Percentiles rank a stretch among this genome's conserved stretches.
Evolutionary conservation across 2,888 invertebrate species (phyloP).

Genomic region (Cristatella mucedo): DNA sequence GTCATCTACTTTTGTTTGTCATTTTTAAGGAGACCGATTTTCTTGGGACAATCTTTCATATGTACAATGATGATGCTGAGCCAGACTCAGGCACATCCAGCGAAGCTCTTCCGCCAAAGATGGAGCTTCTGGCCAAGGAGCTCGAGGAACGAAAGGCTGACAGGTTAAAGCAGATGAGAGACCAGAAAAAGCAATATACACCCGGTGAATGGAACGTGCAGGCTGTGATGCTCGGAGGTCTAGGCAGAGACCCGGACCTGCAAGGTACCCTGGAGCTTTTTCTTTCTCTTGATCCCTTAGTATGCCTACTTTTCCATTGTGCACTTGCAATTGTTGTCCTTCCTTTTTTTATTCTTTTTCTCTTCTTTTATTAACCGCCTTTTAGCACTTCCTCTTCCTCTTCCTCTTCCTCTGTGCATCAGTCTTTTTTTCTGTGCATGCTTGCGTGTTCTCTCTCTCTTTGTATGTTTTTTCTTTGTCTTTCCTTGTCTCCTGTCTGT

Average conservation of each 20-base stretch:
- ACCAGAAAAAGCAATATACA: constrained; percentile 26
- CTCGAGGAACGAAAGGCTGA: constrained; percentile 15
- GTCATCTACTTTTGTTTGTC: constrained; percentile 4
- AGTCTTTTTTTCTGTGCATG: too few species aligned
- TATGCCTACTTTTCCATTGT: too few species aligned
- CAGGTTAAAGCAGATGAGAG: constrained; percentile 23
- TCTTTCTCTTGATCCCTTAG: too few species aligned
- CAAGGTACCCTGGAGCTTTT: constrained; percentile 18
- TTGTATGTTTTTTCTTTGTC: too few species aligned
- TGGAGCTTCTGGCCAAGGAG: constrained; percentile 6
- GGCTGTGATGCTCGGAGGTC: constrained; percentile 31
- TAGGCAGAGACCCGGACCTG: constrained; percentile 28
- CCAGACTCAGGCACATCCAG: constrained; percentile 30
- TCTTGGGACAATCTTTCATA: constrained; percentile 34
- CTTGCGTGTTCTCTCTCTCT: too few species aligned
- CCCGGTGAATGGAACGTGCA: constrained; percentile 37
- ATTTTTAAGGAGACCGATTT: constrained; percentile 31
- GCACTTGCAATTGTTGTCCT: too few species aligned
- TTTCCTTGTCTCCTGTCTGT: too few species aligned
- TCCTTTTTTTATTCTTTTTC: too few species aligned
- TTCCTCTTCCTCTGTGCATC: too few species aligned
- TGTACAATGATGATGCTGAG: constrained; percentile 30
- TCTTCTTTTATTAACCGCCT: too few species aligned
- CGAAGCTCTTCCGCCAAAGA: constrained; percentile 10
- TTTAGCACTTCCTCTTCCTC: too few species aligned